Base-by-base conservation (phyloP, 2,797 vertebrate genomes). In the Coregonus ussuriensis region DNA sequence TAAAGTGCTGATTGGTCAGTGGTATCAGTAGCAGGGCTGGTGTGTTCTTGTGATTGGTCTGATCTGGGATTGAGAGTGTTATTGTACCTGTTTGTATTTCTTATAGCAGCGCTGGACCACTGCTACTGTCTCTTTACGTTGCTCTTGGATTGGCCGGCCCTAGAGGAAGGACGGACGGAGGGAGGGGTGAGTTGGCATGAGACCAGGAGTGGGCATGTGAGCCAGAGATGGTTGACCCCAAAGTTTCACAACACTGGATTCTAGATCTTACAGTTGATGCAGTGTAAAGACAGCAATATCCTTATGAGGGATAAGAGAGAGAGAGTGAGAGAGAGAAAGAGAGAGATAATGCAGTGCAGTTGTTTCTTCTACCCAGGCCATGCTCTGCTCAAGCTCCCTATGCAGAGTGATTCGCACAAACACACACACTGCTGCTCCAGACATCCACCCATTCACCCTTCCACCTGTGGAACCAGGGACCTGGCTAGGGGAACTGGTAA, bases 91-190 rank as follows among this genome's bases (percentile, higher is more conserved):
- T 90, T 98, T 99, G 89, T 99, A 99, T 93, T 97, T 97, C 88
- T 98, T 96, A 94, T 99, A 99, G 91, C 97, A 99, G 86, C 97
- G 97, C 88, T 99, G 98, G 91, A 99, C 97, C 87, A 99, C 97
- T 82, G 97, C 96, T 0, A 96, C 96, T 37, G 98, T 97, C 89
- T 98, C 96, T 88, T 97, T 98, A 78, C 97, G 97, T 93, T 99
- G 97, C 84, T 99, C 98, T 93, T 96, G 94, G 91, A 99, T 93
- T 83, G 97, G 96, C 87, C 94, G 33, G 89, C 89, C 91, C 93
- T 94, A 78, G 33, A 59, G 37, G 31, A 56, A 35, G 18, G n/a
- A 33, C 9, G 37, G 31, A 56, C n/a, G 18, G n/a, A 33, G 11
- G 77, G 71, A 5, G 9, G 83, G 21, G 21, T 74, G 29, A 77